Evolutionary conservation across 1,140 invertebrate species (phyloP).

Genomic region (Orussus abietinus): DNA sequence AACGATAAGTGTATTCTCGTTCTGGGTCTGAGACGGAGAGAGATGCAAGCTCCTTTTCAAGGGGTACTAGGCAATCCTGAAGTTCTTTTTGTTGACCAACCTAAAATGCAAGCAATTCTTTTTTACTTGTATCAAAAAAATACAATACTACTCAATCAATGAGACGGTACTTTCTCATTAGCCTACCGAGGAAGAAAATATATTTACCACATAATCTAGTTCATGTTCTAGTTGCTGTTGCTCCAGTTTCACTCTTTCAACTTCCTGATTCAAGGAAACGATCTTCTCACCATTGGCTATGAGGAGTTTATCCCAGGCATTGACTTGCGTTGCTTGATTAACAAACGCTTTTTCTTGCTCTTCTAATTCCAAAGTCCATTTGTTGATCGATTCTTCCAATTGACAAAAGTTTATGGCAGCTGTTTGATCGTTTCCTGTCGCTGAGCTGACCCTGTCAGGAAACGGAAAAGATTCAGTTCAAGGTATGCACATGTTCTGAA

Average conservation of each 20-base stretch:
- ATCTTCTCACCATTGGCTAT: constrained; percentile 93
- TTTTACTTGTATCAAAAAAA: constrained; percentile 5
- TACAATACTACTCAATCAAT: not conserved
- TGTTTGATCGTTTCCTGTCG: constrained; percentile 45
- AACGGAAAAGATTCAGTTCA: constrained; percentile 8
- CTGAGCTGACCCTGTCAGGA: constrained; percentile 45
- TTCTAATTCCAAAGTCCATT: constrained; percentile 91
- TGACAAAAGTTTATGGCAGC: constrained; percentile 77
- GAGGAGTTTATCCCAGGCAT: constrained; percentile 88
- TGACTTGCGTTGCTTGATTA: constrained; percentile 91
- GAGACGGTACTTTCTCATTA: not conserved
- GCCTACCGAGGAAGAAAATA: not conserved
- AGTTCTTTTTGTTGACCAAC: constrained; percentile 86
- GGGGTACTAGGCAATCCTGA: constrained; percentile 77
- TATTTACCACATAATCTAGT: constrained; percentile 81
- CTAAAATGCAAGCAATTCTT: constrained; percentile 25
- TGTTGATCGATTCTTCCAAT: constrained; percentile 90
- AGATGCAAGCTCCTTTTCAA: constrained; percentile 76
- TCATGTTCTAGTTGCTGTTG: constrained; percentile 89
- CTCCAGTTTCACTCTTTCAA: constrained; percentile 82
- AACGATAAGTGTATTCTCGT: constrained; percentile 78
- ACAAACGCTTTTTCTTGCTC: constrained; percentile 92
- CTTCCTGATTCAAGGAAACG: constrained; percentile 75
- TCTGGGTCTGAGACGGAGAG: constrained; percentile 78
- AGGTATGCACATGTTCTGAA: not conserved